Conservation (phyloP, 2,113 vertebrate genomes). For the Ictalurus furcatus region DNA sequence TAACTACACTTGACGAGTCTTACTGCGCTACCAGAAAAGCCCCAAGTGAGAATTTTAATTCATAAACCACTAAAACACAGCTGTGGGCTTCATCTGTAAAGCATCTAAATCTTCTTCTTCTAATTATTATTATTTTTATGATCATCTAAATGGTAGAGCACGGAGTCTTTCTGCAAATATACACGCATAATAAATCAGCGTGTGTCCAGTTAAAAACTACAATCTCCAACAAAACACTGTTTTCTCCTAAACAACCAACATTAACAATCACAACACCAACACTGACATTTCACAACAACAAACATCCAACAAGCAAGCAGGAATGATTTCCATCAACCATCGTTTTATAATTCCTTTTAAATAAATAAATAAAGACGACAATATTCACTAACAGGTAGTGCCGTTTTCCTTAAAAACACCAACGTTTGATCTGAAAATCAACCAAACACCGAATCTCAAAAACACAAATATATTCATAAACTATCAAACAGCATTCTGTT, state of each 20-base stretch:
- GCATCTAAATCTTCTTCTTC: not conserved
- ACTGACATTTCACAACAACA: not conserved
- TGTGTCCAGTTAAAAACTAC: not conserved
- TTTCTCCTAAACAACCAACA: not conserved
- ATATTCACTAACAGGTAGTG: no score
- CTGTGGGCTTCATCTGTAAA: not conserved
- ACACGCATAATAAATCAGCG: not conserved
- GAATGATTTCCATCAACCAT: not conserved
- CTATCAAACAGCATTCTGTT: not conserved
- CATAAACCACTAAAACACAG: conserved; percentile 10
- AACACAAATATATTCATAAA: not conserved
- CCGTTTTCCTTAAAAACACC: no score
- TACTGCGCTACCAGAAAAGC: not conserved
- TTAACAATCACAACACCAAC: not conserved
- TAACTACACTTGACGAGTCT: conserved; percentile 16
- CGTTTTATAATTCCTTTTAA: not conserved
- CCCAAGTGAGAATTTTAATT: not conserved
- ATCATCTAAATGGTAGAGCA: not conserved
- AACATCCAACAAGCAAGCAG: not conserved
- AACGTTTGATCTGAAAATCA: no score
- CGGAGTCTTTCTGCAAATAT: not conserved
- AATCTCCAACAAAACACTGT: not conserved
- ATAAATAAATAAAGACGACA: not conserved
- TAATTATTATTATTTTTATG: not conserved
- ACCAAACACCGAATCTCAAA: not conserved